Conservation (phyloP, 1,140 invertebrate genomes). For the Heterodera carotae region DNA sequence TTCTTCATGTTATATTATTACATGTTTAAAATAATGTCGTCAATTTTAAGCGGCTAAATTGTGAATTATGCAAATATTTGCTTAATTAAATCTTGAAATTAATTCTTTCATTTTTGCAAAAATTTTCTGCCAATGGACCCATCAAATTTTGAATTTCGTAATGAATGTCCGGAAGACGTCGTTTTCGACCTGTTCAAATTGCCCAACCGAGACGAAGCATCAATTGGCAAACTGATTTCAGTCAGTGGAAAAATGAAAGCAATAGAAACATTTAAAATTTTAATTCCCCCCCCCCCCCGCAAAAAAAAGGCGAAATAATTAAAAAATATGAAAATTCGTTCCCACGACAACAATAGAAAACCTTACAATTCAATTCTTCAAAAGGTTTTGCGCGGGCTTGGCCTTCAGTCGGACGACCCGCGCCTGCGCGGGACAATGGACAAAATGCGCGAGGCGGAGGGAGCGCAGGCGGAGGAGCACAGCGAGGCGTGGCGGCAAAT, state of each 20-base stretch:
- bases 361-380: neutral
- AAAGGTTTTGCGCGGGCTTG: constrained; percentile 50
- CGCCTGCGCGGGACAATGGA: constrained; percentile 58
- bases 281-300: no score
- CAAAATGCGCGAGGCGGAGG: constrained; percentile 54
- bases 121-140: neutral
- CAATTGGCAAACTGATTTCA: constrained; percentile 56
- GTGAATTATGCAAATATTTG: no score
- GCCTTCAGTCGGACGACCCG: constrained; percentile 58
- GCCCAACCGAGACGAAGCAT: constrained; percentile 56
- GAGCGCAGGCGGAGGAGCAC: constrained; percentile 42
- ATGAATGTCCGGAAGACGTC: constrained; percentile 50
- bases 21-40: no score
- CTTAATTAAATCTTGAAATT: neutral
- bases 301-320: no score
- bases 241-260: constrained; percentile 27
- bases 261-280: constrained; percentile 9
- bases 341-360: constrained; percentile 9
- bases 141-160: neutral
- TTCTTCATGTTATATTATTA: no score
- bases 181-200: constrained; percentile 64
- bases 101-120: neutral
- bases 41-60: no score
- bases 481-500: constrained; percentile 25
- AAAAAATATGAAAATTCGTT: neutral